phyloP scores from a whole-genome alignment of 2,888 invertebrate genomes.

The Drosophila paranaensis region DNA sequence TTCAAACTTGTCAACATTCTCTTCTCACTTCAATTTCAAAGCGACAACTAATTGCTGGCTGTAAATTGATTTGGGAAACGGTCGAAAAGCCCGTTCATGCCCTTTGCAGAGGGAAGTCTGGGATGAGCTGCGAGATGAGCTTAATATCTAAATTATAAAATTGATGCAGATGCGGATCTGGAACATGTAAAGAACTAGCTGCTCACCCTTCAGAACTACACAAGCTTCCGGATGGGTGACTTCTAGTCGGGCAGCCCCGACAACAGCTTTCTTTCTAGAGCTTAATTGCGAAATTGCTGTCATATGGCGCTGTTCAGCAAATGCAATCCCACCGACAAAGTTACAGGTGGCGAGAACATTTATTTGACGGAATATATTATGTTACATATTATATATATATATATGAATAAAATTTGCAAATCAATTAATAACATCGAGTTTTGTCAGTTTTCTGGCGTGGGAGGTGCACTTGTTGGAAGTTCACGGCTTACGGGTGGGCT shows the following conservation, averaged over 20 bases:
- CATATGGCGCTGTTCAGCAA: constrained; percentile 8
- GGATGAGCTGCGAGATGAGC: neutral
- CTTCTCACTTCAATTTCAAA: constrained; percentile 35
- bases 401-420: neutral
- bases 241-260: neutral
- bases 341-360: neutral
- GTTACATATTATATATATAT: too few species aligned
- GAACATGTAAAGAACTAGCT: too few species aligned
- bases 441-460: neutral
- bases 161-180: neutral
- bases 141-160: neutral
- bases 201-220: too few species aligned
- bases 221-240: neutral
- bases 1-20: too few species aligned
- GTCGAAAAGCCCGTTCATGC: neutral
- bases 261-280: neutral
- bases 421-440: neutral
- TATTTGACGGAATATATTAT: neutral
- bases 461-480: neutral
- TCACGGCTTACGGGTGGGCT: rapidly evolving
- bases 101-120: neutral
- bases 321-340: neutral
- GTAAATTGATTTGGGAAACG: constrained; percentile 2
- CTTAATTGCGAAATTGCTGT: constrained; percentile 15
- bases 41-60: constrained; percentile 32